Evolutionary conservation across 2,113 vertebrate genomes (phyloP).

Genomic region (Rhinoderma darwinii): DNA sequence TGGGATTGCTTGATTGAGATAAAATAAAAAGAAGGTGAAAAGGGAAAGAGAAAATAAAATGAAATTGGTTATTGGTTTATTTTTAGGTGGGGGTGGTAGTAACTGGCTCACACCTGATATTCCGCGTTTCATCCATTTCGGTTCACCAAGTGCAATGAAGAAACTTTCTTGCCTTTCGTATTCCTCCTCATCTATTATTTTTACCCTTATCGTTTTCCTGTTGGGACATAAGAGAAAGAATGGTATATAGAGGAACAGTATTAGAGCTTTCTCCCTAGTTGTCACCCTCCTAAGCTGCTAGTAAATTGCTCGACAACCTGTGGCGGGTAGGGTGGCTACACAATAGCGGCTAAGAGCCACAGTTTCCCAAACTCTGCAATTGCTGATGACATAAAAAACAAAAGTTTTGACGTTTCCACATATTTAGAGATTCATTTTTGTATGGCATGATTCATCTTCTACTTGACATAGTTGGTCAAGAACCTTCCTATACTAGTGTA

Average conservation of each 20-base stretch:
- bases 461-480: neutral
- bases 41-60: slow-evolving; percentile 56
- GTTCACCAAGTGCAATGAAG: slow-evolving; percentile 99
- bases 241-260: slow-evolving; percentile 69
- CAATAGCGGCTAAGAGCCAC: neutral
- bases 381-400: neutral
- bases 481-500: neutral
- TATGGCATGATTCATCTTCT: neutral
- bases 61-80: slow-evolving; percentile 52
- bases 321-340: neutral
- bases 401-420: neutral
- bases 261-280: neutral
- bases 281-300: neutral
- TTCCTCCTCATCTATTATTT: slow-evolving; percentile 99
- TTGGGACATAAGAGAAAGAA: slow-evolving; percentile 81
- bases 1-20: slow-evolving; percentile 65
- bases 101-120: slow-evolving; percentile 87
- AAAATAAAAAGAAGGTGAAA: slow-evolving; percentile 65
- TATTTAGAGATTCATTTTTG: neutral
- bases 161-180: slow-evolving; percentile 99
- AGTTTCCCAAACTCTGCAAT: neutral
- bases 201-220: slow-evolving; percentile 99
- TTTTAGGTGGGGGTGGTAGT: slow-evolving; percentile 52
- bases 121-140: slow-evolving; percentile 89
- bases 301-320: neutral